Conservation (phyloP, 2,888 invertebrate species). For the Eupithecia inturbata region DNA sequence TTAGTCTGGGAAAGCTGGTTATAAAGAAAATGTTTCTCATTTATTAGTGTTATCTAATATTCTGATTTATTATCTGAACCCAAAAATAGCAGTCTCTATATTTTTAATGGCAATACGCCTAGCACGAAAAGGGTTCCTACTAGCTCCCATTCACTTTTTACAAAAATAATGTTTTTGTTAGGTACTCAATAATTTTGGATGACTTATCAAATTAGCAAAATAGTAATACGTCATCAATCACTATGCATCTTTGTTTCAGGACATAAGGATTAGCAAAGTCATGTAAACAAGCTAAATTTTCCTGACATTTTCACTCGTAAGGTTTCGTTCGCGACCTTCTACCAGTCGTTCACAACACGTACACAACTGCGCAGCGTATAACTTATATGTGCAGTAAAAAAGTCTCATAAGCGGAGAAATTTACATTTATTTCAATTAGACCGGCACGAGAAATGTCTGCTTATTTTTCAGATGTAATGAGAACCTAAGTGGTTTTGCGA, state of each 20-base stretch:
- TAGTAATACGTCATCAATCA: neutral
- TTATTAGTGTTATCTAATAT: neutral
- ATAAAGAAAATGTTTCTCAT: neutral
- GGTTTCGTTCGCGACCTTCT: conserved; percentile 64
- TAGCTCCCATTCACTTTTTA: neutral
- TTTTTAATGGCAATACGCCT: neutral
- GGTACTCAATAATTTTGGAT: neutral
- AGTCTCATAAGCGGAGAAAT: conserved; percentile 19
- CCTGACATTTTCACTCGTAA: conserved; percentile 59
- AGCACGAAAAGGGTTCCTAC: no score
- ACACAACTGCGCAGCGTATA: conserved; percentile 39
- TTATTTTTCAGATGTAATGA: conserved; percentile 16
- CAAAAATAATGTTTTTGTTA: neutral
- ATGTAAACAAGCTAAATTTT: conserved; percentile 51
- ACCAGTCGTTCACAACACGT: conserved; percentile 35
- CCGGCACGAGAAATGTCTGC: conserved; percentile 18
- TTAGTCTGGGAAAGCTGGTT: neutral
- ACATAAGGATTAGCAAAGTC: conserved; percentile 28
- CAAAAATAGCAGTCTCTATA: neutral
- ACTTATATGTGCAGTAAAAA: conserved; percentile 30
- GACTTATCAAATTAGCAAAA: neutral
- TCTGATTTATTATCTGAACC: neutral
- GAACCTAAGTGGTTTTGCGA: conserved; percentile 1
- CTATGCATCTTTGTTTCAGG: neutral
- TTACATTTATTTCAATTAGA: conserved; percentile 28